These are phyloP conservation scores for Pseudomyrmex gracilis DNA, from an alignment of 1,140 invertebrate species.

Conservation along the genomic window DNA sequence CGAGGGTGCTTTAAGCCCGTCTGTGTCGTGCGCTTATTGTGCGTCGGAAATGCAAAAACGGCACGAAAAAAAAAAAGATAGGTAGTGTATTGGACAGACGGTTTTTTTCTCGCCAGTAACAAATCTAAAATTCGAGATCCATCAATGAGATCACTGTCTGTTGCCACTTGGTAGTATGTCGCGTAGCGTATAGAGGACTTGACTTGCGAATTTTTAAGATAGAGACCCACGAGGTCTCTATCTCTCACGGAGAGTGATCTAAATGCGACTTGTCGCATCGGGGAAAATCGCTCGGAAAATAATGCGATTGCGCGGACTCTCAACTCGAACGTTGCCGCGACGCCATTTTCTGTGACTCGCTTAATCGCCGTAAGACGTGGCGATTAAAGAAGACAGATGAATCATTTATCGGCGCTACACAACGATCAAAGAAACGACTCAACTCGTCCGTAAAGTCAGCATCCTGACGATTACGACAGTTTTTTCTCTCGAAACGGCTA, in stretches of 20 bases:
- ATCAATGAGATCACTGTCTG: slow-evolving; percentile 24
- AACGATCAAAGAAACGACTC: background rate
- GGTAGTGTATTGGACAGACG: background rate
- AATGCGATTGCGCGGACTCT: background rate
- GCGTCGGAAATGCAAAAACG: slow-evolving; percentile 25
- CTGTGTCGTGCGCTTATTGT: slow-evolving; percentile 63
- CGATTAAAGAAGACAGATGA: background rate
- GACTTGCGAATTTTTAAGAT: slow-evolving; percentile 54
- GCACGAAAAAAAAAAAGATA: slow-evolving; percentile 22
- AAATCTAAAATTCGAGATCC: slow-evolving; percentile 17
- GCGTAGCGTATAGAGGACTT: background rate
- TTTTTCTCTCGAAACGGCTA: background rate
- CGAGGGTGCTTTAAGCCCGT: slow-evolving; percentile 73
- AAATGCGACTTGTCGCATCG: slow-evolving; percentile 13
- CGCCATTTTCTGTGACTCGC: background rate
- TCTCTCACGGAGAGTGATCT: background rate
- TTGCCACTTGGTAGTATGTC: background rate
- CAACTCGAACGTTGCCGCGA: background rate
- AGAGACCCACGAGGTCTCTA: background rate
- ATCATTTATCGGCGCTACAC: background rate
- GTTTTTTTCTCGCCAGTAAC: slow-evolving; percentile 19
- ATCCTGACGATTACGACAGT: background rate
- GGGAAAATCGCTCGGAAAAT: background rate
- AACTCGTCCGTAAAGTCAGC: background rate
- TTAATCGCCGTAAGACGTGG: background rate